phyloP scores from a whole-genome alignment of 2,888 invertebrate genomes.

The Andricus quercusramuli region DNA sequence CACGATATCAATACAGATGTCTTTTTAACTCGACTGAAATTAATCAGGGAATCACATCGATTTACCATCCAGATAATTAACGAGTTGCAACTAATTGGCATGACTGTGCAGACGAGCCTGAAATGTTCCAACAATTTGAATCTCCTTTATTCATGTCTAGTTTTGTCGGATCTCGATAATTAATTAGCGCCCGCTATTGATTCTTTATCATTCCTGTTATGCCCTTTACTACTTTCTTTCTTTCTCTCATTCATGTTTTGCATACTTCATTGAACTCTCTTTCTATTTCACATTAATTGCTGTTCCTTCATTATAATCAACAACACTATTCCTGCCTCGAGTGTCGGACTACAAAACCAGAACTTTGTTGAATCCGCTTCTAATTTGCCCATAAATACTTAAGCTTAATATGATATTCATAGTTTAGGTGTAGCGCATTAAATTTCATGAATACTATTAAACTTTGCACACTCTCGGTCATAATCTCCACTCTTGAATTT shows the following conservation, averaged over 20 bases:
- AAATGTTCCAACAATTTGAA: constrained; percentile 32
- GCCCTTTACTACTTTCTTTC: neutral
- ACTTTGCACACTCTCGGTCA: neutral
- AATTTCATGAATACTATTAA: neutral
- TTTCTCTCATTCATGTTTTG: neutral
- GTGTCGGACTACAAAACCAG: neutral
- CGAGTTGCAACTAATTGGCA: constrained; percentile 36
- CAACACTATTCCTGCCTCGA: constrained; percentile 6
- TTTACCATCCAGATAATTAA: constrained; percentile 34
- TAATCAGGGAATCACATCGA: constrained; percentile 28
- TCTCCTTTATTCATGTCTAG: constrained; percentile 20
- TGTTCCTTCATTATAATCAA: constrained; percentile 6
- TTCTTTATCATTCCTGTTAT: constrained; percentile 16
- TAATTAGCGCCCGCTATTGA: constrained; percentile 36
- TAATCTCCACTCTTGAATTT: neutral
- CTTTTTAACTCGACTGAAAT: constrained; percentile 12
- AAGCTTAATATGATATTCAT: neutral
- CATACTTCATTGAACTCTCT: neutral
- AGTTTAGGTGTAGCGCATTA: neutral
- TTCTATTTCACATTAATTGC: neutral
- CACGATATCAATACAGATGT: constrained; percentile 1
- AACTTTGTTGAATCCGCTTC: neutral
- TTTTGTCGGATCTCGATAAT: constrained; percentile 20
- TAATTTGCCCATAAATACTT: constrained; percentile 6
- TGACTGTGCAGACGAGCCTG: constrained; percentile 1